Evolutionary conservation across 1,140 invertebrate species (phyloP).

Genomic region (Orius insidiosus): DNA sequence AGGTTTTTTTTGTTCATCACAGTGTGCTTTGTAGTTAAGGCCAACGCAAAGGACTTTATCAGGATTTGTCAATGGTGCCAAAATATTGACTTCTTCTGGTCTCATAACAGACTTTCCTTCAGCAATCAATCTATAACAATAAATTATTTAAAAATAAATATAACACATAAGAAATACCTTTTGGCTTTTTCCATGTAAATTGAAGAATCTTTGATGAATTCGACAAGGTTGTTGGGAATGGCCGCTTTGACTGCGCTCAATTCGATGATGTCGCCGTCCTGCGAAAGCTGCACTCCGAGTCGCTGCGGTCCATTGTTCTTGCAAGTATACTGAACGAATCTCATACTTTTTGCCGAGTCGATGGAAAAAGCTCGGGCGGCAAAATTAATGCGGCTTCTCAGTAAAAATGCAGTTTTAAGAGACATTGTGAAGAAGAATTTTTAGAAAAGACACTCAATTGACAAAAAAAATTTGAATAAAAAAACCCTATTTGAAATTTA

Average conservation of each 20-base stretch:
- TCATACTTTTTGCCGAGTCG: conserved; percentile 3
- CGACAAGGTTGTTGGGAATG: conserved; percentile 3
- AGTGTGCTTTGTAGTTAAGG: conserved; percentile 62
- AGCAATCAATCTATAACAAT: conserved; percentile 37
- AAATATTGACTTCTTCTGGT: conserved; percentile 33
- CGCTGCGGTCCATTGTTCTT: conserved; percentile 3
- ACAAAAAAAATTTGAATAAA: too few relatives aligned
- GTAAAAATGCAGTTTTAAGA: too few relatives aligned
- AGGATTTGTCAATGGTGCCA: conserved; percentile 47
- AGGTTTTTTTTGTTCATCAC: conserved; percentile 52
- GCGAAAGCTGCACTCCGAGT: conserved; percentile 8
- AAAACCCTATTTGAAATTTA: too few relatives aligned
- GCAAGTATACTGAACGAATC: conserved; percentile 14
- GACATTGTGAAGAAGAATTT: too few relatives aligned
- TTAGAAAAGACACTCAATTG: too few relatives aligned
- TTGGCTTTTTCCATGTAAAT: conserved; percentile 22
- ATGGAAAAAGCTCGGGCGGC: not conserved
- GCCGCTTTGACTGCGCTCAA: not conserved
- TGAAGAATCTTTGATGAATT: conserved; percentile 27
- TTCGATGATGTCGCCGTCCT: conserved; percentile 6
- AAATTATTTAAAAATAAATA: too few relatives aligned
- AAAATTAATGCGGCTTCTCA: too few relatives aligned
- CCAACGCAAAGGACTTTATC: conserved; percentile 66
- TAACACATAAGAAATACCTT: not conserved
- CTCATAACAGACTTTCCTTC: conserved; percentile 33